These are phyloP conservation scores for Reinhardtius hippoglossoides DNA, from an alignment of 2,113 vertebrate species.

Conservation along the genomic window DNA sequence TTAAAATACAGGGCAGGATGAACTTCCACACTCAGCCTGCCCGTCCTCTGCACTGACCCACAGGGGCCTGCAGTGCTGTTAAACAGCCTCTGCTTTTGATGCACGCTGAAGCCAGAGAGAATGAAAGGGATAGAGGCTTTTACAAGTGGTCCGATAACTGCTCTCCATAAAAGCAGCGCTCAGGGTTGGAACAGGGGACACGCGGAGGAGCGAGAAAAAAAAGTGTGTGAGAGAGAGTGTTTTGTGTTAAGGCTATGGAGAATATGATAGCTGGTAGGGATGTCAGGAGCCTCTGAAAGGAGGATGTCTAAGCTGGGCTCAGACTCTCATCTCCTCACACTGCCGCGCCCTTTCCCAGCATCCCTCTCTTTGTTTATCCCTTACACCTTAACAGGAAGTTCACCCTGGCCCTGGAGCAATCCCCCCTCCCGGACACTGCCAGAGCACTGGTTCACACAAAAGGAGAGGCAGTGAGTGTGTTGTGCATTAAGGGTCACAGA, in stretches of 20 bases:
- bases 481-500: conserved; percentile 54
- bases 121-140: conserved; percentile 61
- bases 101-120: conserved; percentile 36
- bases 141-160: conserved; percentile 54
- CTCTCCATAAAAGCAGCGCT: conserved; percentile 57
- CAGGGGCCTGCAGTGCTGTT: conserved; percentile 35
- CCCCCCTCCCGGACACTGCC: conserved; percentile 19
- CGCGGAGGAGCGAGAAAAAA: conserved; percentile 32
- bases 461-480: conserved; percentile 43
- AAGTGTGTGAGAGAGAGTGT: conserved; percentile 19
- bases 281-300: conserved; percentile 69
- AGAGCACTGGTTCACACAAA: conserved; percentile 59
- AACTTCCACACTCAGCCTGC: conserved; percentile 26
- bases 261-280: conserved; percentile 74
- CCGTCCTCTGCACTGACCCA: conserved; percentile 48
- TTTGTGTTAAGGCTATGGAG: conserved; percentile 56
- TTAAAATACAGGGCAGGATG: conserved; percentile 26
- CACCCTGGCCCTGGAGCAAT: conserved; percentile 67
- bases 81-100: conserved; percentile 60
- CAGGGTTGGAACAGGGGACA: conserved; percentile 40
- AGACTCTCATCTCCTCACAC: conserved; percentile 80
- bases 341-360: conserved; percentile 71
- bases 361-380: conserved; percentile 74
- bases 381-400: conserved; percentile 82
- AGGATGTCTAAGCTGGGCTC: conserved; percentile 76